These are phyloP conservation scores for Plectrocnemia conspersa DNA, from an alignment of 1,140 invertebrate species.

Conservation along the genomic window DNA sequence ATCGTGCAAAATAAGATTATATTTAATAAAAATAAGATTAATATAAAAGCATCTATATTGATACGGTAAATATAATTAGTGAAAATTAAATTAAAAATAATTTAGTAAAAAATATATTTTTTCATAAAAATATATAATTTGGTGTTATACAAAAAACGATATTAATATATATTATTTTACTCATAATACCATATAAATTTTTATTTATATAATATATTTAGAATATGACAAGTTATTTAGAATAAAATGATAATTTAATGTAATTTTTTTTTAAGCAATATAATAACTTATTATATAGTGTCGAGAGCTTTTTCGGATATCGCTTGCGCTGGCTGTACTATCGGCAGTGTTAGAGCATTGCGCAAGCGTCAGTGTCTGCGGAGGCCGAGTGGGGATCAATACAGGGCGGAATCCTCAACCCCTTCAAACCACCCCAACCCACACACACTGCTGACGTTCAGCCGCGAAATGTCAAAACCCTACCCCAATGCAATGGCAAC, in stretches of 20 bases:
- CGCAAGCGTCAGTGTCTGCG: slow-evolving; percentile 30
- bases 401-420: slow-evolving; percentile 8
- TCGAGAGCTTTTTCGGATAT: not conserved
- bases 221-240: no score
- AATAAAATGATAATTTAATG: not conserved
- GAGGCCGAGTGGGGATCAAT: slow-evolving; percentile 29
- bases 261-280: not conserved
- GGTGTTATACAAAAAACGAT: no score
- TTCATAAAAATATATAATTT: no score
- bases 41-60: no score
- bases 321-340: slow-evolving; percentile 12
- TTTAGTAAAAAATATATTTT: no score
- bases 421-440: not conserved
- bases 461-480: slow-evolving; percentile 14
- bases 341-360: slow-evolving; percentile 1
- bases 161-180: not conserved
- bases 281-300: not conserved
- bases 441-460: slow-evolving; percentile 1
- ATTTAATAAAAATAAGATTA: no score
- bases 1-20: no score
- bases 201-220: no score
- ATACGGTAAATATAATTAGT: no score
- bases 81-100: no score
- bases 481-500: slow-evolving; percentile 5
- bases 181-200: not conserved